These are phyloP conservation scores for Osmoderma eremita DNA, from an alignment of 2,888 invertebrate species.

Conservation along the genomic window DNA sequence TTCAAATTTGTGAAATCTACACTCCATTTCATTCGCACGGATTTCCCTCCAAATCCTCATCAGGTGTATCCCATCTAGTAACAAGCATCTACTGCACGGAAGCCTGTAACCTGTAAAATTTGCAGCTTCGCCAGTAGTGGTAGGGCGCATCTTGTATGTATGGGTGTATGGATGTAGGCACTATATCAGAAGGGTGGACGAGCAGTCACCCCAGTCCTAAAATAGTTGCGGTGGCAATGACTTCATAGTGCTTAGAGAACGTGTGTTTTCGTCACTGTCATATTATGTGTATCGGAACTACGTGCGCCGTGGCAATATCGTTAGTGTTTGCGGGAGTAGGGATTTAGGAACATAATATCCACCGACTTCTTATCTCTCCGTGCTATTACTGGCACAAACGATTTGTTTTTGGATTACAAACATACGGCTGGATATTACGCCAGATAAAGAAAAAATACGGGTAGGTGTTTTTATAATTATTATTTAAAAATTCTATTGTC, in stretches of 20 bases:
- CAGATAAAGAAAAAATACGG: not conserved
- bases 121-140: conserved; percentile 31
- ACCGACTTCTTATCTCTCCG: too few relatives aligned
- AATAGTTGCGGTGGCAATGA: conserved; percentile 38
- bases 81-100: too few relatives aligned
- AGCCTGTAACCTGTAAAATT: conserved; percentile 35
- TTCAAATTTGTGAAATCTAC: too few relatives aligned
- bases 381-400: too few relatives aligned
- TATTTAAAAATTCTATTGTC: too few relatives aligned
- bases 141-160: conserved; percentile 38
- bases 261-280: not conserved
- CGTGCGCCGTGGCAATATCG: not conserved
- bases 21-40: too few relatives aligned
- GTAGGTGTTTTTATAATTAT: too few relatives aligned
- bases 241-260: conserved; percentile 25
- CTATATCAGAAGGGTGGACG: conserved; percentile 30
- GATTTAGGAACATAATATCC: not conserved
- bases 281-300: not conserved
- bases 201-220: conserved; percentile 40
- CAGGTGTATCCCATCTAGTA: conserved; percentile 28
- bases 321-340: conserved; percentile 8
- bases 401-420: too few relatives aligned
- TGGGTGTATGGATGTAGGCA: not conserved
- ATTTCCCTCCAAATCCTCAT: conserved; percentile 30
- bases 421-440: too few relatives aligned